Conservation (phyloP, 2,888 invertebrate species). For the Rotaria macrura region DNA sequence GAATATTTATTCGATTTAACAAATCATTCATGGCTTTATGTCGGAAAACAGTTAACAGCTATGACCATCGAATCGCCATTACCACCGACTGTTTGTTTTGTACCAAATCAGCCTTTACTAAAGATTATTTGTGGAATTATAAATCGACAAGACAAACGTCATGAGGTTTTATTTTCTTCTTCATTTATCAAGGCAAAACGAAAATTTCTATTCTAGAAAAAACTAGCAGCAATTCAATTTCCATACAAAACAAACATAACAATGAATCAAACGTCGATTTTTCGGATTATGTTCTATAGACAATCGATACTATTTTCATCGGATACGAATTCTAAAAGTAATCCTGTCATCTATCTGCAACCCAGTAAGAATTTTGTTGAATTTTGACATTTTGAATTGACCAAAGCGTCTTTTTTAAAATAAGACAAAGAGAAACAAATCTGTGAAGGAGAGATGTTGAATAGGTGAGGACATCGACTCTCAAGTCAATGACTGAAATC, state of each 20-base stretch:
- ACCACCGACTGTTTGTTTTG: neutral
- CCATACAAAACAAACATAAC: neutral
- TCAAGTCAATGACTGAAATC: no score
- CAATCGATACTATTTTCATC: neutral
- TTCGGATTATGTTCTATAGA: neutral
- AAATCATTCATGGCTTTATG: neutral
- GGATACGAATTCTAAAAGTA: neutral
- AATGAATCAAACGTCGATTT: neutral
- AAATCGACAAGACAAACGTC: neutral
- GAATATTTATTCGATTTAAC: neutral
- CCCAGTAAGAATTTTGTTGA: neutral
- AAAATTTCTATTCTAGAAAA: neutral
- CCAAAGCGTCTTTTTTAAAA: no score
- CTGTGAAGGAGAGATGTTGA: no score
- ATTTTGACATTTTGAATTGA: no score
- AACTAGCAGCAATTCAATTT: neutral
- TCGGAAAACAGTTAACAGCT: slow-evolving; percentile 13
- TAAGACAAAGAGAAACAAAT: no score
- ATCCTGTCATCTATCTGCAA: neutral
- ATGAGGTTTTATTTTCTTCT: neutral
- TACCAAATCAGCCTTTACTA: neutral
- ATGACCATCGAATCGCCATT: neutral
- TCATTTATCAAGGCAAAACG: no score
- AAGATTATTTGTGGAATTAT: neutral
- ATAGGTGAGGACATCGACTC: no score